These are phyloP conservation scores for Phalloptychus januarius DNA, from an alignment of 2,797 vertebrate species.

Conservation along the genomic window DNA sequence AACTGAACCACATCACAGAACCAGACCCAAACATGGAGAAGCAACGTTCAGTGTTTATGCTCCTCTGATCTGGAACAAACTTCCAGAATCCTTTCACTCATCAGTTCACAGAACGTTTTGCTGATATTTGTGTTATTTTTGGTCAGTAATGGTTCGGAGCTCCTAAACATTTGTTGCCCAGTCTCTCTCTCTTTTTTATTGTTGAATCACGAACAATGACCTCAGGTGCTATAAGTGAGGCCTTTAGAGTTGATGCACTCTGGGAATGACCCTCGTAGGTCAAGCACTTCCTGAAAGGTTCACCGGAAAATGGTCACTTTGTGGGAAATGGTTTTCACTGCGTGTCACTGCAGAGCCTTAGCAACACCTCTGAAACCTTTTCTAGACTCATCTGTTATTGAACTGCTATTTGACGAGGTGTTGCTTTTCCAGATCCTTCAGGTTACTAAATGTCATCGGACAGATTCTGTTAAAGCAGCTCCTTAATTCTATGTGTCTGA, in stretches of 20 bases:
- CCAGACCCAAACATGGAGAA: too few relatives aligned
- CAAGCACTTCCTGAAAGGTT: neutral
- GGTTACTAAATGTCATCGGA: neutral
- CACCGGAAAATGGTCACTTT: neutral
- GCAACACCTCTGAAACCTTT: neutral
- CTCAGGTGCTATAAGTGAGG: neutral
- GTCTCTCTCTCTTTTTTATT: neutral
- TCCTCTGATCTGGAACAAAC: too few relatives aligned
- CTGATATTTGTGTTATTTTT: neutral
- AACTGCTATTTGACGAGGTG: neutral
- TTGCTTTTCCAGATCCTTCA: neutral
- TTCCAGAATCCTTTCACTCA: too few relatives aligned
- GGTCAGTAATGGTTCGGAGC: neutral
- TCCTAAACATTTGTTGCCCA: neutral
- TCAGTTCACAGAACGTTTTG: neutral
- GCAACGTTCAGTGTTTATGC: too few relatives aligned
- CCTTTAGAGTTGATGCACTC: neutral
- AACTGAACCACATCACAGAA: too few relatives aligned
- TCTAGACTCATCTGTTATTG: neutral
- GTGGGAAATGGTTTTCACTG: neutral
- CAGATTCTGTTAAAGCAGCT: neutral
- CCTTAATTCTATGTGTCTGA: neutral
- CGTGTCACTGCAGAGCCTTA: neutral
- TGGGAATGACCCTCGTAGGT: neutral
- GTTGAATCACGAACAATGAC: neutral